A percentile compares a stretch with the other conserved stretches of the same genome.
phyloP scores from a whole-genome alignment of 2,888 invertebrate species.

The Ypsolopha sequella region DNA sequence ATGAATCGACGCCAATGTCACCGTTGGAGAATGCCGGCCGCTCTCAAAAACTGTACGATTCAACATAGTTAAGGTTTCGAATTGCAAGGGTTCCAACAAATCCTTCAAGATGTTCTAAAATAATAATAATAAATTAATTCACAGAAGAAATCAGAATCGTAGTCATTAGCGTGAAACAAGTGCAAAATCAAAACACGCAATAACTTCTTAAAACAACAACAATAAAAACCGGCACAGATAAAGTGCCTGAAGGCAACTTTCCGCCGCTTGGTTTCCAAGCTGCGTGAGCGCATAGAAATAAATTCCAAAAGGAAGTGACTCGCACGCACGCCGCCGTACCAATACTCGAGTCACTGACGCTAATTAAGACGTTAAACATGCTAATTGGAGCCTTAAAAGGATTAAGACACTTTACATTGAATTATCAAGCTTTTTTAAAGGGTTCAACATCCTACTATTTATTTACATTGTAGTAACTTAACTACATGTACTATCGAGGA shows the following conservation, averaged over 20 bases:
- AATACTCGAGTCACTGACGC: not conserved
- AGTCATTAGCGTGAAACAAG: too few relatives aligned
- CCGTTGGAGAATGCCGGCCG: conserved; percentile 98
- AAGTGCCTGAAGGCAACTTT: not conserved
- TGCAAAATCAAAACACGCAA: not conserved
- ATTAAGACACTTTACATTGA: too few relatives aligned
- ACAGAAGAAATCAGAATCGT: too few relatives aligned
- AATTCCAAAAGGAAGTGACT: not conserved
- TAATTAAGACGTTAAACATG: too few relatives aligned
- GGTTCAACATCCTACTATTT: too few relatives aligned
- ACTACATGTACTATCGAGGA: too few relatives aligned
- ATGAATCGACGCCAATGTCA: too few relatives aligned
- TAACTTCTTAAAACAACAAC: too few relatives aligned
- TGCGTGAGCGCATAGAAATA: not conserved
- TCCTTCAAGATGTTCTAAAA: conserved; percentile 95
- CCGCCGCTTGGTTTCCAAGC: not conserved
- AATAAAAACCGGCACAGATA: not conserved
- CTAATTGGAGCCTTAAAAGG: too few relatives aligned
- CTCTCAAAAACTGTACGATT: conserved; percentile 98
- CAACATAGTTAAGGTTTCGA: conserved; percentile 98
- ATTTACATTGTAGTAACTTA: too few relatives aligned
- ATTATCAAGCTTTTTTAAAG: too few relatives aligned
- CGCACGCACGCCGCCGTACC: not conserved
- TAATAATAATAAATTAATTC: too few relatives aligned
- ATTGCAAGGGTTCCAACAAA: conserved; percentile 94